phyloP scores from a whole-genome alignment of 1,140 invertebrate genomes.

The Pogonus chalceus region DNA sequence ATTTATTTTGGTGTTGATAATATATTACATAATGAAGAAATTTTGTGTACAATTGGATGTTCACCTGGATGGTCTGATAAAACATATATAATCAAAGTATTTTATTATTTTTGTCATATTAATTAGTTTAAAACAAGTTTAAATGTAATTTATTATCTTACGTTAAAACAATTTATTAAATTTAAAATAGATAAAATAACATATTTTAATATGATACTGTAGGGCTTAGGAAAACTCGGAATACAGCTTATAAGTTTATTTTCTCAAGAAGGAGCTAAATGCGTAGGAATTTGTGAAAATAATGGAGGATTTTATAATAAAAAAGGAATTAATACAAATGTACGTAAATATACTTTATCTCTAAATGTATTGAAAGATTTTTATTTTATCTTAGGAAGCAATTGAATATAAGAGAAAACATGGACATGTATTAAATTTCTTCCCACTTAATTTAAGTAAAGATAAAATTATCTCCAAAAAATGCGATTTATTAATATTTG shows the following conservation, averaged over 20 bases:
- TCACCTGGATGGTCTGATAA: slow-evolving; percentile 57
- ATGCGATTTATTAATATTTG: slow-evolving; percentile 80
- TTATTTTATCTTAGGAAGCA: slow-evolving; percentile 35
- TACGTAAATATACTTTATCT: slow-evolving; percentile 25
- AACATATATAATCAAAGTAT: slow-evolving; percentile 57
- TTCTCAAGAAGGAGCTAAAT: slow-evolving; percentile 63
- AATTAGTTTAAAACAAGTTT: slow-evolving; percentile 26
- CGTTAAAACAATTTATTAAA: neutral
- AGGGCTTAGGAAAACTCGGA: slow-evolving; percentile 86
- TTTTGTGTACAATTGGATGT: slow-evolving; percentile 63
- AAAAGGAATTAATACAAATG: slow-evolving; percentile 70
- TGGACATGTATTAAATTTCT: slow-evolving; percentile 64
- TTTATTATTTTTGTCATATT: slow-evolving; percentile 11
- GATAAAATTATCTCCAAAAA: slow-evolving; percentile 60
- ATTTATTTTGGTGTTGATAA: slow-evolving; percentile 71
- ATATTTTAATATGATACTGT: slow-evolving; percentile 52
- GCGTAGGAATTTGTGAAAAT: slow-evolving; percentile 70
- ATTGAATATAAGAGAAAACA: slow-evolving; percentile 44
- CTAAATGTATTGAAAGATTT: neutral
- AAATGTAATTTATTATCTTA: neutral
- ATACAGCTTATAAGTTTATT: slow-evolving; percentile 68
- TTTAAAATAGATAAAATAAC: neutral
- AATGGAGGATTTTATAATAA: slow-evolving; percentile 61
- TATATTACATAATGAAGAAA: slow-evolving; percentile 66
- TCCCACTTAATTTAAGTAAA: slow-evolving; percentile 47